phyloP scores from a whole-genome alignment of 2,888 invertebrate species.

The Leucophenga montana region DNA sequence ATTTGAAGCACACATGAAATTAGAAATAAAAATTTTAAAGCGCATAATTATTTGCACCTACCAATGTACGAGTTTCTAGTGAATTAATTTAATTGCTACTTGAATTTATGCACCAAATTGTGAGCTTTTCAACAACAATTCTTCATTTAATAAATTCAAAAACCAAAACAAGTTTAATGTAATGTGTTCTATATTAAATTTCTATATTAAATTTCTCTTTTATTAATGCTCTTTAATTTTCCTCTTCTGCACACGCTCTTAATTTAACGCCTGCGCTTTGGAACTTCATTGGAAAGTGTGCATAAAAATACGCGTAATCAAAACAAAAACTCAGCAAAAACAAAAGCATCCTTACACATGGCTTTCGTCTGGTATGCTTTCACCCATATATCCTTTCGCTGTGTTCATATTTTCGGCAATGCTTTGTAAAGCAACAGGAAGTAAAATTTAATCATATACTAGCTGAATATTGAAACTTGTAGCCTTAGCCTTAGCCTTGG shows the following conservation, averaged over 20 bases:
- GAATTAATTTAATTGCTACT: too few species aligned
- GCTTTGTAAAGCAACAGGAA: slow-evolving; percentile 7
- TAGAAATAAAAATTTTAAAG: too few species aligned
- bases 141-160: background rate
- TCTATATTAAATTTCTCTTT: background rate
- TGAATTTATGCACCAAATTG: too few species aligned
- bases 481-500: too few species aligned
- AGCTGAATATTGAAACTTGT: too few species aligned
- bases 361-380: background rate
- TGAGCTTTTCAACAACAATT: background rate
- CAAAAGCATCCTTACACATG: slow-evolving; percentile 10
- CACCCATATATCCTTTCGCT: background rate
- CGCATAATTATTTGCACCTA: too few species aligned
- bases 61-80: too few species aligned
- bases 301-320: slow-evolving; percentile 16
- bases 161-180: too few species aligned
- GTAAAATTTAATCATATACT: too few species aligned
- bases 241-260: background rate
- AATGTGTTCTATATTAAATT: too few species aligned
- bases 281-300: background rate
- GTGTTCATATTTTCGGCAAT: too few species aligned
- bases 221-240: background rate
- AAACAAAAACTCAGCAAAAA: slow-evolving; percentile 18
- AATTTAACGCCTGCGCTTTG: background rate
- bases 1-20: too few species aligned